Base-by-base conservation (phyloP, 2,888 invertebrate genomes). In the Ernsta delagoae region DNA sequence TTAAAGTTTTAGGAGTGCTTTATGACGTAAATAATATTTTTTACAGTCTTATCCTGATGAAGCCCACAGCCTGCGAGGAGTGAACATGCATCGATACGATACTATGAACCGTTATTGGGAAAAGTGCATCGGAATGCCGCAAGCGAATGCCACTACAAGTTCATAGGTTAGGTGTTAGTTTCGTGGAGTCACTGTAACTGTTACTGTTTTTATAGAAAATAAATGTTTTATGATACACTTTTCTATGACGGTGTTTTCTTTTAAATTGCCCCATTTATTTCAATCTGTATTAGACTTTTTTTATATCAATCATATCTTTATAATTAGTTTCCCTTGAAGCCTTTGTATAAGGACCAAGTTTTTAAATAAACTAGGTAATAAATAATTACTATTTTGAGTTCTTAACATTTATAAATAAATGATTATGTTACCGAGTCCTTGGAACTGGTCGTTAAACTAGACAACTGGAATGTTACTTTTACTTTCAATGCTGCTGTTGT, bases 41-140 rank as follows among this genome's bases (percentile, higher is more conserved):
- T 78, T 89, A 86, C 88, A 96, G 96, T 96, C 95, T 7, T 98
- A 98, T 81, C 96, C 98, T 0, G 98, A 98, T 84, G 98, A 98
- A 85, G 96, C 96, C 45, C 98, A 98, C 85, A 94, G 95, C 43
- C 89, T 98, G 75, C 79, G 82, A 0, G 95, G 95, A 11, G 96
- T 97, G 0, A 92, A 94, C 71, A 93, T 94, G n/a, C 98, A 98
- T 87, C 92, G 98, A 4, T 98, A 98, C 87, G 95, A 95, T 78
- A 96, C 96, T 0, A 96, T 98, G 94, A 97, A 97, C 79, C 94
- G 94, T 72, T 98, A 97, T 84, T 96, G 96, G 95, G 86, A 83
- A 43, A 91, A 94, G 57, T 96, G 96, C 75, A 78, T 79, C 48
- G 64, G 70, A 36, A 75, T 79, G 68, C 78, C 79, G 8, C 41